These are phyloP conservation scores for Cryptosula pallasiana DNA, from an alignment of 2,888 invertebrate genomes.

Conservation along the genomic window DNA sequence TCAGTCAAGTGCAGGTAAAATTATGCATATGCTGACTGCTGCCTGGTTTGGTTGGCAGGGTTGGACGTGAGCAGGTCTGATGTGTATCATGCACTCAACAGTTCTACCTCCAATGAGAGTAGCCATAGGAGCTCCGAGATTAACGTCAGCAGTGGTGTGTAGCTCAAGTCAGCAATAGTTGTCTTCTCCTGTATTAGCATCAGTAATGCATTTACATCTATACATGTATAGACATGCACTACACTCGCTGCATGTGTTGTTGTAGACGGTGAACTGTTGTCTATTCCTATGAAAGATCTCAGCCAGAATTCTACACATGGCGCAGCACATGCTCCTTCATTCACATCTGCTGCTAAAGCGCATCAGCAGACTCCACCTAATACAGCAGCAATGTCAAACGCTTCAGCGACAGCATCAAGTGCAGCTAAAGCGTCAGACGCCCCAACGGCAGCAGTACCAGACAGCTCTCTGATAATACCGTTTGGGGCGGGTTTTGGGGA, in stretches of 20 bases:
- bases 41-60: neutral
- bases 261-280: neutral
- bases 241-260: too few relatives aligned
- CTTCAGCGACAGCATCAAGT: neutral
- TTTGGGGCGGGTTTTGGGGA: neutral
- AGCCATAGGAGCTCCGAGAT: neutral
- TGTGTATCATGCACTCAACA: conserved; percentile 11
- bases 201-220: too few relatives aligned
- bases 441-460: too few relatives aligned
- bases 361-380: neutral
- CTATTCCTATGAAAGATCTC: conserved; percentile 13
- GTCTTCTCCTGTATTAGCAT: too few relatives aligned
- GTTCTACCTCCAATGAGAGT: neutral
- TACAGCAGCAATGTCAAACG: neutral
- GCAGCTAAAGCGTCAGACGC: neutral
- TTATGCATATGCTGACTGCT: too few relatives aligned
- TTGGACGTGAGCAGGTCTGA: neutral
- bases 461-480: neutral
- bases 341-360: neutral
- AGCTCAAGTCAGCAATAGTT: too few relatives aligned
- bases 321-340: neutral
- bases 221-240: too few relatives aligned
- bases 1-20: too few relatives aligned
- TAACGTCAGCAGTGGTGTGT: neutral
- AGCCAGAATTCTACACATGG: neutral